phyloP scores from a whole-genome alignment of 53 echinoderm and acorn worm species.

The Holothuria leucospilota region DNA sequence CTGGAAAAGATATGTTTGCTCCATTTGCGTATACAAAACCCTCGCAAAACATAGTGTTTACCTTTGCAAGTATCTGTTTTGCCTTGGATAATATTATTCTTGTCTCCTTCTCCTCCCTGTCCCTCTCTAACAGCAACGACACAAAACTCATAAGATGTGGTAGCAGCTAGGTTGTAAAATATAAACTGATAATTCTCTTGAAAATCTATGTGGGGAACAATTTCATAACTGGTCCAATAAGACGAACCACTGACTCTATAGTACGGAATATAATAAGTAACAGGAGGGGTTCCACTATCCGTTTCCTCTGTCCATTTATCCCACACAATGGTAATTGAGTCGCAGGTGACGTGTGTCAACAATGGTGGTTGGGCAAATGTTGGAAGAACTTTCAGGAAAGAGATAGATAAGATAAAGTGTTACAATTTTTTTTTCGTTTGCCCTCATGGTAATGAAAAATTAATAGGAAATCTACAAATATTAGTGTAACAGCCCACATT shows the following conservation, averaged over 20 bases:
- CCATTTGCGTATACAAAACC: too few relatives aligned
- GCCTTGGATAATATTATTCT: not conserved
- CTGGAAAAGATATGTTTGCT: too few relatives aligned
- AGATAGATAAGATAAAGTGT: too few relatives aligned
- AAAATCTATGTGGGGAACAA: not conserved
- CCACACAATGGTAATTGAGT: not conserved
- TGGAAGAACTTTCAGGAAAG: not conserved
- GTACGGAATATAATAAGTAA: not conserved
- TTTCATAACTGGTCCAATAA: not conserved
- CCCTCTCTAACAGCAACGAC: not conserved
- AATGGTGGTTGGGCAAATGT: not conserved
- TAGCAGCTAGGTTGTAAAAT: not conserved
- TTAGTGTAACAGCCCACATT: too few relatives aligned
- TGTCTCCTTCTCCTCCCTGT: constrained; percentile 1
- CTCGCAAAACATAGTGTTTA: too few relatives aligned
- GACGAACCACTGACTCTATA: not conserved
- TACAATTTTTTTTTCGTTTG: too few relatives aligned
- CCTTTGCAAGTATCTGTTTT: too few relatives aligned
- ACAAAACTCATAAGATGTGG: not conserved
- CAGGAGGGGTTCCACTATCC: not conserved
- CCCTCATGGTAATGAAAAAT: too few relatives aligned
- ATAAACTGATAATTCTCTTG: not conserved
- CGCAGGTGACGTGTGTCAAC: not conserved
- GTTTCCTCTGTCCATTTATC: not conserved
- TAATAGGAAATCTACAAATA: too few relatives aligned